These are phyloP conservation scores for Parnassius orleans DNA, from an alignment of 2,888 invertebrate species.

Conservation along the genomic window DNA sequence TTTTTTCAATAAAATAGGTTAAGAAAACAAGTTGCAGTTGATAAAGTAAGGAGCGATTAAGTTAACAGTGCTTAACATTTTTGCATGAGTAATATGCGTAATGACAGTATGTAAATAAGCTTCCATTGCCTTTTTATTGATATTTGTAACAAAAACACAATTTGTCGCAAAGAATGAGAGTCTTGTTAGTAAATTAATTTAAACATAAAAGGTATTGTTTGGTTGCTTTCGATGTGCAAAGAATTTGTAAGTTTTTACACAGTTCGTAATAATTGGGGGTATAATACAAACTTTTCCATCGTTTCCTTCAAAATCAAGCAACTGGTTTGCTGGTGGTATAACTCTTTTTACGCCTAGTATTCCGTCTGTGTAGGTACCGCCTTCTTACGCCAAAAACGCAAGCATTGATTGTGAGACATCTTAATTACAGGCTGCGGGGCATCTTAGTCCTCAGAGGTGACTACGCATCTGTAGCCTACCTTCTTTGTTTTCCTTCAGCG, in stretches of 20 bases:
- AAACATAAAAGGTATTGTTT: not conserved
- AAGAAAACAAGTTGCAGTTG: slow-evolving; percentile 4
- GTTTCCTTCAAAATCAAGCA: too few species aligned
- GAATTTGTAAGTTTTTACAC: not conserved
- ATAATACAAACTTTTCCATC: too few species aligned
- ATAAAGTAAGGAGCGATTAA: slow-evolving; percentile 5
- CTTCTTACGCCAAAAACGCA: too few species aligned
- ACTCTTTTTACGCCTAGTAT: too few species aligned
- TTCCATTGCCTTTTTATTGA: slow-evolving; percentile 1
- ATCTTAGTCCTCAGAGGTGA: too few species aligned
- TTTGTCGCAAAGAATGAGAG: not conserved
- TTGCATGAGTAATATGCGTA: slow-evolving; percentile 12
- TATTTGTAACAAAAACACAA: slow-evolving; percentile 2
- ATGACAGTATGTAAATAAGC: slow-evolving; percentile 15
- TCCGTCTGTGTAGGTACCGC: too few species aligned
- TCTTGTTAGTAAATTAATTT: not conserved
- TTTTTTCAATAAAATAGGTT: not conserved
- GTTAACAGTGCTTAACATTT: slow-evolving; percentile 17
- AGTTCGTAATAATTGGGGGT: not conserved
- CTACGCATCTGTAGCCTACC: too few species aligned
- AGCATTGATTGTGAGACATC: too few species aligned
- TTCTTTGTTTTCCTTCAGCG: too few species aligned
- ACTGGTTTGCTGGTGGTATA: too few species aligned
- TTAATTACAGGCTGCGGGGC: too few species aligned
- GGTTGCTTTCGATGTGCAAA: not conserved